phyloP scores from a whole-genome alignment of 2,797 vertebrate genomes.

The Pseudomugil gertrudae region DNA sequence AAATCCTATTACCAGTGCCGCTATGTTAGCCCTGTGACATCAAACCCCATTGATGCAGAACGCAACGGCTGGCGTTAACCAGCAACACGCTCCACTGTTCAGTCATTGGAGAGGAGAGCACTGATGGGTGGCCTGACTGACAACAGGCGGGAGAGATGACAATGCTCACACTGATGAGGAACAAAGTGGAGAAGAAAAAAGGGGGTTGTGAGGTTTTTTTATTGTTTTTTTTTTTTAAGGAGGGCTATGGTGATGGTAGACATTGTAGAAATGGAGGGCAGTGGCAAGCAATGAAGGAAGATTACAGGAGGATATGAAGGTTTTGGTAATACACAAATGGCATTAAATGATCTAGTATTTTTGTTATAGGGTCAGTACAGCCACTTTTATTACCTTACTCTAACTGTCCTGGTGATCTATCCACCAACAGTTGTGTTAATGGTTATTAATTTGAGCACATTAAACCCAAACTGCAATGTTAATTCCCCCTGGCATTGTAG shows the following conservation, averaged over 20 bases:
- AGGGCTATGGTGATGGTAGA: neutral
- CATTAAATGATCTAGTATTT: neutral
- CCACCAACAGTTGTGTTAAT: no score
- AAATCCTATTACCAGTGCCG: constrained; percentile 81
- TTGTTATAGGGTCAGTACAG: neutral
- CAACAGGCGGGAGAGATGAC: constrained; percentile 49
- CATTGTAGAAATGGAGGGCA: constrained; percentile 4
- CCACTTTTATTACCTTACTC: neutral
- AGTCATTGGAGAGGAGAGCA: constrained; percentile 53
- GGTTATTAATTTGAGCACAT: no score
- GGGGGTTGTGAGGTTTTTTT: no score
- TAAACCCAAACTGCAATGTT: no score
- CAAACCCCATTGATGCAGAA: constrained; percentile 73
- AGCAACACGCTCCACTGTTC: constrained; percentile 44
- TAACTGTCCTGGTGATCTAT: neutral
- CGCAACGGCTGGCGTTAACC: constrained; percentile 64
- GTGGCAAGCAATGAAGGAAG: neutral
- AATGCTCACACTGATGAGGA: constrained; percentile 45
- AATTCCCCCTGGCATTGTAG: no score
- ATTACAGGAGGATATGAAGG: neutral
- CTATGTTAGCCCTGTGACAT: constrained; percentile 74
- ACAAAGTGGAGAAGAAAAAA: constrained; percentile 35
- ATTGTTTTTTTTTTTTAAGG: no score
- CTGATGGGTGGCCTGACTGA: constrained; percentile 61
- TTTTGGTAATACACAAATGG: neutral